These are phyloP conservation scores for Silurus glanis DNA, from an alignment of 2,113 vertebrate genomes.

Conservation along the genomic window DNA sequence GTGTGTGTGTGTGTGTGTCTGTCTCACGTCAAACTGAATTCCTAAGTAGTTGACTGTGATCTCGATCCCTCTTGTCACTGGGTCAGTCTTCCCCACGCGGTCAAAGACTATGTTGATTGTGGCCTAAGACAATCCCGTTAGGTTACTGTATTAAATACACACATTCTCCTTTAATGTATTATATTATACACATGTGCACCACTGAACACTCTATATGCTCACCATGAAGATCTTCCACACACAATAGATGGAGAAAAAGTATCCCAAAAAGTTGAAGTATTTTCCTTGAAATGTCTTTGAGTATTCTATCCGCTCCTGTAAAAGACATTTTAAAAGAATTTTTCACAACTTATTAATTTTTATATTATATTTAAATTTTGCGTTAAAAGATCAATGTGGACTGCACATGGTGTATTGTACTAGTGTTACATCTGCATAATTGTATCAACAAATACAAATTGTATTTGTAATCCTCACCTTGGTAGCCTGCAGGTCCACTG, in stretches of 20 bases:
- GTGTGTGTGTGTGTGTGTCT: neutral
- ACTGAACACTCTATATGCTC: slow-evolving; percentile 51
- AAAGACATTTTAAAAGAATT: neutral
- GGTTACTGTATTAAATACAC: neutral
- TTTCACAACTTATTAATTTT: neutral
- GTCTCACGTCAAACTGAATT: slow-evolving; percentile 95
- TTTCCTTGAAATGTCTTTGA: slow-evolving; percentile 98
- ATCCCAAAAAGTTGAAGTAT: slow-evolving; percentile 97
- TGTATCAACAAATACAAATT: neutral
- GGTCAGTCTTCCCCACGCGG: slow-evolving; percentile 96
- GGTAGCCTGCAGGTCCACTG: slow-evolving; percentile 93
- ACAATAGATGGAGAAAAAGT: slow-evolving; percentile 99
- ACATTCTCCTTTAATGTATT: neutral
- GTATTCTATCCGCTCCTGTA: slow-evolving; percentile 95
- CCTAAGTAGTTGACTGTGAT: slow-evolving; percentile 99
- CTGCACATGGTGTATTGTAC: neutral
- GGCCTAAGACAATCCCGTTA: slow-evolving; percentile 74
- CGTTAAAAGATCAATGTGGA: too few species aligned
- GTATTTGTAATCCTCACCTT: slow-evolving; percentile 75
- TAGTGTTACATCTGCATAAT: neutral
- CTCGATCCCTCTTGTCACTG: slow-evolving; percentile 97
- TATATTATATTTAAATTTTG: neutral
- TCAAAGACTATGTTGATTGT: slow-evolving; percentile 99
- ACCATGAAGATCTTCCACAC: slow-evolving; percentile 99
- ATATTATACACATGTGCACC: neutral